Base-by-base conservation (phyloP, 2,113 vertebrate genomes). In the Psettodes erumei region DNA sequence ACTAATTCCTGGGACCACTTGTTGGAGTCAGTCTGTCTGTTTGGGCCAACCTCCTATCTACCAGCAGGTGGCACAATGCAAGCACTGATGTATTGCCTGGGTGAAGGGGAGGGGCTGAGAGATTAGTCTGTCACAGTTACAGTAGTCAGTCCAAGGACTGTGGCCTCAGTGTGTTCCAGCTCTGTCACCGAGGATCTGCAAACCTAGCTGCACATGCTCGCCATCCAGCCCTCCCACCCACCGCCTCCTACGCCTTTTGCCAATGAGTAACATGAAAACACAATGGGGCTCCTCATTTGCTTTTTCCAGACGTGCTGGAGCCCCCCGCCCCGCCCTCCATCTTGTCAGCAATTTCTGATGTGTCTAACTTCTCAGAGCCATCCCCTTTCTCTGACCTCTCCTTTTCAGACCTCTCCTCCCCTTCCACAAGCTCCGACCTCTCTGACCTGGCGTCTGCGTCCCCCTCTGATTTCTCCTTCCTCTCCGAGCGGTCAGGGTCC, bases 261-360 rank as follows among this genome's bases (percentile, higher is more conserved):
- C 79, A 82, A 74, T 86, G 77, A 83, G 55, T 83, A 84, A 79
- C 62, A 50, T 82, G 78, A 80, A 82, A 82, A 87, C 53, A 76
- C 53, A 79, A 76, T 58, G 45, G 83, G 69, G 66, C 65, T 88
- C 62, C 62, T 94, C 92, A 94, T 93, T 94, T 94, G 90, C 93
- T 94, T 75, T 87, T 92, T 58, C 93, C 93, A 61, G 94, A 94
- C 27, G 93, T 93, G 89, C 94, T 94, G 83, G 94, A 94, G 66
- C 92, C 92, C 71, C 90, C 92, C 0, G 92, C 94, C 56, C 92
- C 93, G 3, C 88, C 87, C 53, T 94, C 92, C 32, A 75, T 56
- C 74, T 88, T 92, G 89, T 93, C 92, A 7, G 90, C 92, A 16
- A 88, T 93, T 81, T 93, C 93, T 3, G 93, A 92, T 1, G 91